Evolutionary conservation across 1,140 invertebrate genomes (phyloP).

Genomic region (Drosophila navojoa): DNA sequence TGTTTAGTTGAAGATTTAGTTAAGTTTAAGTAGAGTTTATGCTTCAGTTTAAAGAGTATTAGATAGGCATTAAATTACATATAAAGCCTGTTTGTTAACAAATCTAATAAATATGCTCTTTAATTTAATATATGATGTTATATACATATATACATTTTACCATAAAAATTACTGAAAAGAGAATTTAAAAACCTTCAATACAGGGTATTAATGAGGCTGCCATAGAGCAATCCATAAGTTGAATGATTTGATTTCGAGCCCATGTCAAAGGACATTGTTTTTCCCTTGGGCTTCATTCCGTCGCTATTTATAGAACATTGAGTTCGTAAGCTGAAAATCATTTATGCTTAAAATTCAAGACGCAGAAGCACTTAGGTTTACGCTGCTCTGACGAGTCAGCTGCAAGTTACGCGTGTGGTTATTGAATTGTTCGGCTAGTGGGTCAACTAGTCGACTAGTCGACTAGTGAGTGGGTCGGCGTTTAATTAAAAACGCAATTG

Average conservation of each 20-base stretch:
- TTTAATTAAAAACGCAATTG: constrained; percentile 69
- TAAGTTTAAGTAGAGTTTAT: too few relatives aligned
- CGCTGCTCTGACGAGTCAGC: constrained; percentile 24
- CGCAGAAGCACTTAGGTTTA: constrained; percentile 12
- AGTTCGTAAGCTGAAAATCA: constrained; percentile 15
- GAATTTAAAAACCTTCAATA: too few relatives aligned
- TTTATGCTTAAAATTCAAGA: constrained; percentile 51
- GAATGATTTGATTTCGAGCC: neutral
- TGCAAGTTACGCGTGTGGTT: constrained; percentile 41
- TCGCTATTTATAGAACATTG: constrained; percentile 44
- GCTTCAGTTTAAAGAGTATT: too few relatives aligned
- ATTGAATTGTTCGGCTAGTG: neutral
- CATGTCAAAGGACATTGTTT: neutral
- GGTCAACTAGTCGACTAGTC: constrained; percentile 18
- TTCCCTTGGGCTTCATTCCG: neutral
- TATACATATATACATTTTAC: too few relatives aligned
- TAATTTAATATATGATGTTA: too few relatives aligned
- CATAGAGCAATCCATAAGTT: neutral
- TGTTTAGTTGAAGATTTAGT: too few relatives aligned
- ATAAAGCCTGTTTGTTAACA: too few relatives aligned
- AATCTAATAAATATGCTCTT: too few relatives aligned
- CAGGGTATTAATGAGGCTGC: neutral
- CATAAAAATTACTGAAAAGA: too few relatives aligned
- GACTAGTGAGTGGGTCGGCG: constrained; percentile 20
- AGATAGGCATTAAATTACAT: too few relatives aligned